These are phyloP conservation scores for Bombyx mandarina DNA, from an alignment of 1,140 invertebrate species.

Conservation along the genomic window DNA sequence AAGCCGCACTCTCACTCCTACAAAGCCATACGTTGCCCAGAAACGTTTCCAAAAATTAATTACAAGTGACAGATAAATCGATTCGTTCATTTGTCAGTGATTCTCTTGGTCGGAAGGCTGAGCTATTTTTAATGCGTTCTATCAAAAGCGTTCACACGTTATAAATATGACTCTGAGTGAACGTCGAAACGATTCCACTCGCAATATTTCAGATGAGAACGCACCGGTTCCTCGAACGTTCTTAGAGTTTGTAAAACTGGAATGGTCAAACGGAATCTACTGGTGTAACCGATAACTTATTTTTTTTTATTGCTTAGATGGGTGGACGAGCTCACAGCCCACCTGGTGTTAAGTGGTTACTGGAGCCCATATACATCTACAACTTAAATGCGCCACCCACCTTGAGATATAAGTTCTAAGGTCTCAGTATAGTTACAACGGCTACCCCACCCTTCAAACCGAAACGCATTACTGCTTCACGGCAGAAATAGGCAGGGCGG, in stretches of 20 bases:
- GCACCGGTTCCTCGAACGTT: slow-evolving; percentile 12
- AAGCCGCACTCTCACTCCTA: neutral
- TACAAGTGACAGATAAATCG: slow-evolving; percentile 36
- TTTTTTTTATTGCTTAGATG: too few species aligned
- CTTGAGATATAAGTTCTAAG: too few species aligned
- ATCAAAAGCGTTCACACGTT: slow-evolving; percentile 48
- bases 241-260: slow-evolving; percentile 11
- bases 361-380: too few species aligned
- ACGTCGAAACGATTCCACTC: slow-evolving; percentile 49
- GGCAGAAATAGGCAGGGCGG: too few species aligned
- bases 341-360: too few species aligned
- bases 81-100: slow-evolving; percentile 32
- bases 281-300: too few species aligned
- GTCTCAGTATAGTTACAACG: too few species aligned
- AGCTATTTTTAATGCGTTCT: slow-evolving; percentile 51
- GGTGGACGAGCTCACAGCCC: too few species aligned
- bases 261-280: neutral
- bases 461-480: too few species aligned
- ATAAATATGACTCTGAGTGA: slow-evolving; percentile 45
- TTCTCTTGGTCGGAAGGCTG: slow-evolving; percentile 13
- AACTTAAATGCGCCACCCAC: too few species aligned
- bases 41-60: slow-evolving; percentile 25
- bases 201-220: slow-evolving; percentile 55
- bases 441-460: too few species aligned
- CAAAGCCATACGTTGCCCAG: slow-evolving; percentile 5